A percentile compares a stretch with the other conserved stretches of the same genome.
These are phyloP conservation scores for Leucoptera coffeella DNA, from an alignment of 2,888 invertebrate genomes.

Conservation along the genomic window DNA sequence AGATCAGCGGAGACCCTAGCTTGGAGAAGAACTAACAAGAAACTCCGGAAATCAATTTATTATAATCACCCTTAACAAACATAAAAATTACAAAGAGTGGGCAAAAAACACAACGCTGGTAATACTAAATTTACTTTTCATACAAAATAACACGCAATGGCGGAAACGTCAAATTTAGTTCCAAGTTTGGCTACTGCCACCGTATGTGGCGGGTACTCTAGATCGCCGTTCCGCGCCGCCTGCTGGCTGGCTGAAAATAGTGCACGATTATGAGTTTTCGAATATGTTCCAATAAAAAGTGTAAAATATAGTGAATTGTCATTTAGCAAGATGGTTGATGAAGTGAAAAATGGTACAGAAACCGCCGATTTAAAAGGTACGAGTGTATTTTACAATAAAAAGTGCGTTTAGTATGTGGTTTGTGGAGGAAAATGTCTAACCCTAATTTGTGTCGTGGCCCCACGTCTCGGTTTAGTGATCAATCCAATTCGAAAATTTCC, in stretches of 20 bases:
- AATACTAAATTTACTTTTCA: too few relatives aligned
- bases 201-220: too few relatives aligned
- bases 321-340: conserved; percentile 52
- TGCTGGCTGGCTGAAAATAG: conserved; percentile 50
- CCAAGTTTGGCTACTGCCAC: too few relatives aligned
- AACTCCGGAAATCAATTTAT: too few relatives aligned
- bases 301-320: conserved; percentile 45
- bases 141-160: too few relatives aligned
- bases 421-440: conserved; percentile 45
- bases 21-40: too few relatives aligned
- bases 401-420: conserved; percentile 40
- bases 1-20: too few relatives aligned
- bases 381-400: conserved; percentile 36
- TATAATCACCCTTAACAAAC: too few relatives aligned
- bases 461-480: conserved; percentile 30
- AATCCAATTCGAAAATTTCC: conserved; percentile 42
- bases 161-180: too few relatives aligned
- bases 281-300: conserved; percentile 52
- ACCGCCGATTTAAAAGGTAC: conserved; percentile 51
- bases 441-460: conserved; percentile 50
- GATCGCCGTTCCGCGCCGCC: too few relatives aligned
- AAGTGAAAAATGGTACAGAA: conserved; percentile 48
- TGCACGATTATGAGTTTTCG: conserved; percentile 51
- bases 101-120: too few relatives aligned
- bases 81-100: too few relatives aligned